Base-by-base conservation (phyloP, 2,797 vertebrate species). In the Phataginus tricuspis region DNA sequence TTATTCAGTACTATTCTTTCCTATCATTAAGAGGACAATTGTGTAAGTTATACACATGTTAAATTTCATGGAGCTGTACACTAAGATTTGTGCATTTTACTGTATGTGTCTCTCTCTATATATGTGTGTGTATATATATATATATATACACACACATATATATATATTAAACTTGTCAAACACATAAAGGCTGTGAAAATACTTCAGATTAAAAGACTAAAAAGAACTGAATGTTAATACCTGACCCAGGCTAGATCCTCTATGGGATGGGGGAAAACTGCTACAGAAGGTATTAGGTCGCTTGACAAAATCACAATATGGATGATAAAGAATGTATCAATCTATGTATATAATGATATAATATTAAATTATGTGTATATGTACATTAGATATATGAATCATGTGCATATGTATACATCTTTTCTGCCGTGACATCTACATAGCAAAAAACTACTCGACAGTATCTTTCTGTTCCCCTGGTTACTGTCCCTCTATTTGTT, bases 191-290 rank as follows among this genome's bases (percentile, higher is more conserved):
- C 45, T 83, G 49, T n/a, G 34, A 25, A 64, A 69, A 87, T n/a
- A 80, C 10, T 85, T 92, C 59, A 51, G 74, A 92, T 77, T 86
- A 82, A 77, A 94, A 89, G n/a, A 64, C 64, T 64, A 55, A 83
- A 88, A 72, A 64, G 37, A 75, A 49, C 42, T 71, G 51, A 72
- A 83, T 27, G 55, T 61, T 45, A 79, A 64, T 25, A 94, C 21
- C 12, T 49, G 31, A 80, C 61, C 59, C 63, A 63, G 42, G 53
- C 45, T 61, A 10, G 83, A 88, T 71, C 14, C 15, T 88, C 18
- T 57, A n/a, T 10, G 45, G 29, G 19, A 59, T 1, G 18, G 34
- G 31, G 39, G 39, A 59, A 31, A 51, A 37, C 14, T 68, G 37
- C 61, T 59, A 42, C 0, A 75, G 19, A 74, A 21, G 37, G 16